Evolutionary conservation across 1,140 invertebrate species (phyloP).

Genomic region (Formica exsecta): DNA sequence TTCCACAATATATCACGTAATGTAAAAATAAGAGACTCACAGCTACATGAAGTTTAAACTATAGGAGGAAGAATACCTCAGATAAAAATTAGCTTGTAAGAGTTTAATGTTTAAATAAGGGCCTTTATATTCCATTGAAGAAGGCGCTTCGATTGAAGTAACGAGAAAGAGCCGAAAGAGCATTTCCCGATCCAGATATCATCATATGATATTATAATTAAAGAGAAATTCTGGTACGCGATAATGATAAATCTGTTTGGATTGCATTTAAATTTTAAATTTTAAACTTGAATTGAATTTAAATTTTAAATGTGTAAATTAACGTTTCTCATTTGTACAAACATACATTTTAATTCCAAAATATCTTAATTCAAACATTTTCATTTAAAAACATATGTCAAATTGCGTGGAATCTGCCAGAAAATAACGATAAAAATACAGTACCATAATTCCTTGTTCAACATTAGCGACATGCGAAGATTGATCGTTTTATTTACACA

Average conservation of each 20-base stretch:
- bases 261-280: not conserved
- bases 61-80: slow-evolving; percentile 9
- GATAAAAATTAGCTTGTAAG: not conserved
- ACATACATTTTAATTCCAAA: slow-evolving; percentile 36
- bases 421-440: slow-evolving; percentile 8
- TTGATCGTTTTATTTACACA: not conserved
- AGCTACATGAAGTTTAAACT: not conserved
- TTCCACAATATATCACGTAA: not conserved
- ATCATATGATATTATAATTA: slow-evolving; percentile 22
- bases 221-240: not conserved
- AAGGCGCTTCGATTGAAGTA: slow-evolving; percentile 52
- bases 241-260: not conserved
- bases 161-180: slow-evolving; percentile 11
- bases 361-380: not conserved
- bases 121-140: slow-evolving; percentile 74
- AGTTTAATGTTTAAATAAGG: slow-evolving; percentile 66
- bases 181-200: slow-evolving; percentile 16
- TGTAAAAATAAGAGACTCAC: too few relatives aligned
- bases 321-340: slow-evolving; percentile 31
- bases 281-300: not conserved
- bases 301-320: not conserved
- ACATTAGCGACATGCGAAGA: not conserved
- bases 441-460: not conserved
- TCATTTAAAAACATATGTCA: not conserved
- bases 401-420: not conserved